phyloP scores from a whole-genome alignment of 2,113 vertebrate species.

The Cisticola juncidis region DNA sequence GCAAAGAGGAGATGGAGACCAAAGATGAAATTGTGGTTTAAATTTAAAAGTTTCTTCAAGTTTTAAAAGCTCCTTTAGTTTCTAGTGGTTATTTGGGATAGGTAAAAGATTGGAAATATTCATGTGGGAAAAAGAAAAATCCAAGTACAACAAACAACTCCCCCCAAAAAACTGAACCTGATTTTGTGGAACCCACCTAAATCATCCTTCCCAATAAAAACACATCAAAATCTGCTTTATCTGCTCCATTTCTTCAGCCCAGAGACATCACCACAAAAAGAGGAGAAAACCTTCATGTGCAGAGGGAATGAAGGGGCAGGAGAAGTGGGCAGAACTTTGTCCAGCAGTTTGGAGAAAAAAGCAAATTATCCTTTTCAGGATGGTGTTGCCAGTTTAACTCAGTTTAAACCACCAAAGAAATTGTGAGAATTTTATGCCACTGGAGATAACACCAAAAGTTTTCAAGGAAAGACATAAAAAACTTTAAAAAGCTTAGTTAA shows the following conservation, averaged over 20 bases:
- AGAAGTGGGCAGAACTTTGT: neutral
- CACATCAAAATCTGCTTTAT: neutral
- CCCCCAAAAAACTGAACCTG: neutral
- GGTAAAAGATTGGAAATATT: rapidly evolving
- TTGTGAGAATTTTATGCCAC: neutral
- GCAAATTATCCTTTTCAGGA: neutral
- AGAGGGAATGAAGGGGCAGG: neutral
- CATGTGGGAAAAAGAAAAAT: neutral
- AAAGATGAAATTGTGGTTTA: neutral
- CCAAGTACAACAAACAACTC: neutral
- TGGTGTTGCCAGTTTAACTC: neutral
- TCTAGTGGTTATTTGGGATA: neutral
- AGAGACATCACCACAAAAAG: neutral
- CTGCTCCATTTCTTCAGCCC: neutral
- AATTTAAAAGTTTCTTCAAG: neutral
- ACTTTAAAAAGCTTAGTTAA: neutral
- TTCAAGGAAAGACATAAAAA: neutral
- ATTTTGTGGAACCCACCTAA: neutral
- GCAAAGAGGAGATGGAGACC: neutral
- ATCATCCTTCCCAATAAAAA: neutral
- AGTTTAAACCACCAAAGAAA: neutral
- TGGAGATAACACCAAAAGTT: neutral
- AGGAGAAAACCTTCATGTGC: neutral
- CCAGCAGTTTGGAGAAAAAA: neutral
- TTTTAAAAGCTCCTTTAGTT: neutral